phyloP scores from a whole-genome alignment of 2,797 vertebrate species.

The Mareca penelope region DNA sequence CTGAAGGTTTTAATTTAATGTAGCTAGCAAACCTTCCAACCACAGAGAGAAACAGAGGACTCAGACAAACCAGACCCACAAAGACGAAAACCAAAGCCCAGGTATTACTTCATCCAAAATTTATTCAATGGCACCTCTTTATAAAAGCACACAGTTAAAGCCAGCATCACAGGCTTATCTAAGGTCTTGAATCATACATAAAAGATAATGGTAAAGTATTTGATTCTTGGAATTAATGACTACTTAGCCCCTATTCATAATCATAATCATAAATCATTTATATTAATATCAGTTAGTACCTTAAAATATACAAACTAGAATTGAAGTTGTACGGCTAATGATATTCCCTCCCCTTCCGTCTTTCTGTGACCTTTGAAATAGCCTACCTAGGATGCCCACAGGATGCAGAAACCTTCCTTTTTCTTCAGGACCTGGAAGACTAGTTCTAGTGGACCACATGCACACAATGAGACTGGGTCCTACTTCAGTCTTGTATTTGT shows the following conservation, averaged over 20 bases:
- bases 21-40: neutral
- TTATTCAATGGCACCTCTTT: neutral
- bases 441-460: neutral
- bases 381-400: neutral
- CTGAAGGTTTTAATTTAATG: neutral
- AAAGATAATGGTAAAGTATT: neutral
- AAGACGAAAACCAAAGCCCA: neutral
- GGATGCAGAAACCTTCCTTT: neutral
- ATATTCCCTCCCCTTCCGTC: neutral
- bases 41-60: neutral
- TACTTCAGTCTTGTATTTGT: neutral
- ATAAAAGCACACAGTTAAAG: neutral
- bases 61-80: neutral
- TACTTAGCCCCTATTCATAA: neutral
- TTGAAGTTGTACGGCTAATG: neutral
- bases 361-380: neutral
- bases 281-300: neutral
- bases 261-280: neutral
- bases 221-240: neutral
- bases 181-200: neutral
- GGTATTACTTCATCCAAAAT: neutral
- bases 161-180: neutral
- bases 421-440: neutral
- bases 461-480: neutral
- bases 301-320: neutral